Conservation (phyloP, 2,797 vertebrate species). For the Crypturellus tataupa region DNA sequence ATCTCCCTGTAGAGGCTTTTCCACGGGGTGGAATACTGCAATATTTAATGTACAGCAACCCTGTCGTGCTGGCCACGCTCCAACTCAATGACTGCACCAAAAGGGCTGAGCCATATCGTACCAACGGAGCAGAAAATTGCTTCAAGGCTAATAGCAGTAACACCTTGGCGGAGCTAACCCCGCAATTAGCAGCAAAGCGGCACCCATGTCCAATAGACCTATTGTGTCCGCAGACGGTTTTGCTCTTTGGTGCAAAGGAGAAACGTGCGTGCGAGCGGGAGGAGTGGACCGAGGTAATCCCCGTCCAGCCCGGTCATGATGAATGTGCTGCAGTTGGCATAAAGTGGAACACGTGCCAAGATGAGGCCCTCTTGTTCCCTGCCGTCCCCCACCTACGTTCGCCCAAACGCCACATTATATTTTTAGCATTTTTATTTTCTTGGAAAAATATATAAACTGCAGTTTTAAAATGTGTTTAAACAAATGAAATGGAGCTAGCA, state of each 20-base stretch:
- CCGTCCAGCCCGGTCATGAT: slow-evolving; percentile 31
- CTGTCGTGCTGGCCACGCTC: slow-evolving; percentile 20
- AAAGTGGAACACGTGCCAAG: slow-evolving; percentile 49
- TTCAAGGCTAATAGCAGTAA: slow-evolving; percentile 65
- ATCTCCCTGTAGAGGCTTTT: slow-evolving; percentile 17
- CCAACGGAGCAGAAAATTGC: slow-evolving; percentile 77
- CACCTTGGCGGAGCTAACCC: slow-evolving; percentile 30
- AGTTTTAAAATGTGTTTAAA: slow-evolving; percentile 61
- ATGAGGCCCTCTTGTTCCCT: slow-evolving; percentile 58
- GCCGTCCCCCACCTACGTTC: slow-evolving; percentile 27
- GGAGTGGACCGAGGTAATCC: background rate
- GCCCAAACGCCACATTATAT: slow-evolving; percentile 3
- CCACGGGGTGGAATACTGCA: background rate
- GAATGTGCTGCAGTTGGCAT: slow-evolving; percentile 70
- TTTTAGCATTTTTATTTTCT: slow-evolving; percentile 72
- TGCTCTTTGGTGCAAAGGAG: slow-evolving; percentile 16
- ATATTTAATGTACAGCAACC: background rate
- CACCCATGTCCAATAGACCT: slow-evolving; percentile 58
- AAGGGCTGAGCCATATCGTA: slow-evolving; percentile 49
- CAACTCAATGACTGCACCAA: slow-evolving; percentile 52
- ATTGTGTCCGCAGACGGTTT: background rate
- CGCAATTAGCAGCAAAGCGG: slow-evolving; percentile 53
- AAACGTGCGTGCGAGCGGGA: slow-evolving; percentile 5
- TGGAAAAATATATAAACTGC: slow-evolving; percentile 73
- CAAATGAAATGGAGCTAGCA: slow-evolving; percentile 64